Percentiles rank a stretch among this genome's conserved stretches.
Evolutionary conservation across 2,113 vertebrate genomes (phyloP).

Genomic region (Fukomys damarensis): DNA sequence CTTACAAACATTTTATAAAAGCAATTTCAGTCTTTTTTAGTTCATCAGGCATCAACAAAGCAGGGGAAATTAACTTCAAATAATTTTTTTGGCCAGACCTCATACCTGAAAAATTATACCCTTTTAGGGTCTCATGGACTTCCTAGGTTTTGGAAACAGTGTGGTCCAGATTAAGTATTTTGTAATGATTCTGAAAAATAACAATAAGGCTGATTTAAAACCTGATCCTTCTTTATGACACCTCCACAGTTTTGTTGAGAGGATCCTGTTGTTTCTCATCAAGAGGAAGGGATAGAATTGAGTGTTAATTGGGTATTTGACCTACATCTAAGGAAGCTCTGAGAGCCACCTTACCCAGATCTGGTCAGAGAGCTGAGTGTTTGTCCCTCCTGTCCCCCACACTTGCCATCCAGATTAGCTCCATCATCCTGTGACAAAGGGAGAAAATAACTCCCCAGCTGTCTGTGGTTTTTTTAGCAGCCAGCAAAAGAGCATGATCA

Average conservation of each 20-base stretch:
- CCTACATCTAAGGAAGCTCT: background rate
- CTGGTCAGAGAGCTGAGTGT: slow-evolving; percentile 1
- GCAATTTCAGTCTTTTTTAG: background rate
- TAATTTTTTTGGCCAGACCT: background rate
- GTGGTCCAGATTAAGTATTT: slow-evolving; percentile 31
- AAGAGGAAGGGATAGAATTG: background rate
- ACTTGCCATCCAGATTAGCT: slow-evolving; percentile 70
- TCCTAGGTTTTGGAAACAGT: background rate
- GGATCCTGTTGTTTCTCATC: background rate
- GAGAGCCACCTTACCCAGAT: slow-evolving; percentile 16
- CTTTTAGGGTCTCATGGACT: slow-evolving; percentile 29
- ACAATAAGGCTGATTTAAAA: background rate
- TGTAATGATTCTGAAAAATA: slow-evolving; percentile 47
- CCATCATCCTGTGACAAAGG: slow-evolving; percentile 73
- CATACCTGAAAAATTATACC: slow-evolving; percentile 27
- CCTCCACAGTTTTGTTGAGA: background rate
- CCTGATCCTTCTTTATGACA: background rate
- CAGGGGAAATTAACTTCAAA: slow-evolving; percentile 54
- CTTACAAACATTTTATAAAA: background rate
- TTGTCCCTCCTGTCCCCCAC: slow-evolving; percentile 45
- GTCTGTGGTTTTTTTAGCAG: slow-evolving; percentile 67
- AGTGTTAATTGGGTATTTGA: background rate
- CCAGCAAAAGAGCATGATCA: slow-evolving; percentile 38
- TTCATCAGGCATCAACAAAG: slow-evolving; percentile 25
- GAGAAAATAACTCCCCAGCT: slow-evolving; percentile 80